These are phyloP conservation scores for Epinotia bilunana DNA, from an alignment of 2,888 invertebrate genomes.

Conservation along the genomic window DNA sequence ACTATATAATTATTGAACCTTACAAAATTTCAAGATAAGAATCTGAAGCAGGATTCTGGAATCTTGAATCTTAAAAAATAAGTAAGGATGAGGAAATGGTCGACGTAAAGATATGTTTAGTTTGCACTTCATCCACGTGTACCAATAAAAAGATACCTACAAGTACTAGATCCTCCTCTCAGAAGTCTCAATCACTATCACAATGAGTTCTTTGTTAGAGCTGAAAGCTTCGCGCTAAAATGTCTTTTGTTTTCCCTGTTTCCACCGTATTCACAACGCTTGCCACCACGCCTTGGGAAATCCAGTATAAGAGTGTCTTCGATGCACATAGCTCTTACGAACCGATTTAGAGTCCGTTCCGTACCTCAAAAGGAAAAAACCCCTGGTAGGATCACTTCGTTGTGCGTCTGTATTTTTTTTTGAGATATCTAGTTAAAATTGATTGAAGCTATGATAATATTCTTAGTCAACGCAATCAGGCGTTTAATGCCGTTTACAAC, in stretches of 20 bases:
- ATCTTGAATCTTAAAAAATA: too few relatives aligned
- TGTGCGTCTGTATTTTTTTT: too few relatives aligned
- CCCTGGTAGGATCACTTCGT: too few relatives aligned
- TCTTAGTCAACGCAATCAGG: too few relatives aligned
- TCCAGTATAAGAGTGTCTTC: neutral
- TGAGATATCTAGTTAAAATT: too few relatives aligned
- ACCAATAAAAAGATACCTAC: neutral
- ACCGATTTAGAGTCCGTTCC: neutral
- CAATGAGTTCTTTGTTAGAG: slow-evolving; percentile 40
- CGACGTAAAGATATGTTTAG: neutral
- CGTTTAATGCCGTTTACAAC: too few relatives aligned
- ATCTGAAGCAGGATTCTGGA: too few relatives aligned
- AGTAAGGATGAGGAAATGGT: too few relatives aligned
- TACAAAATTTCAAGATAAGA: too few relatives aligned
- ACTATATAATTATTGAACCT: too few relatives aligned
- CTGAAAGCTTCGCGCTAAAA: slow-evolving; percentile 41
- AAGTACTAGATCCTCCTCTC: neutral
- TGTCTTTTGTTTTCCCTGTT: slow-evolving; percentile 44
- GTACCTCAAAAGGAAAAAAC: too few relatives aligned
- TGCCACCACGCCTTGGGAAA: neutral
- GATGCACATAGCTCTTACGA: neutral
- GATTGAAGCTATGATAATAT: too few relatives aligned
- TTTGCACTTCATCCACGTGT: neutral
- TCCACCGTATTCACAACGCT: neutral
- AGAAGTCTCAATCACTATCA: slow-evolving; percentile 43